A percentile compares a stretch with the other conserved stretches of the same genome.
phyloP scores from a whole-genome alignment of 1,140 invertebrate genomes.

The Tetragnatha versicolor region DNA sequence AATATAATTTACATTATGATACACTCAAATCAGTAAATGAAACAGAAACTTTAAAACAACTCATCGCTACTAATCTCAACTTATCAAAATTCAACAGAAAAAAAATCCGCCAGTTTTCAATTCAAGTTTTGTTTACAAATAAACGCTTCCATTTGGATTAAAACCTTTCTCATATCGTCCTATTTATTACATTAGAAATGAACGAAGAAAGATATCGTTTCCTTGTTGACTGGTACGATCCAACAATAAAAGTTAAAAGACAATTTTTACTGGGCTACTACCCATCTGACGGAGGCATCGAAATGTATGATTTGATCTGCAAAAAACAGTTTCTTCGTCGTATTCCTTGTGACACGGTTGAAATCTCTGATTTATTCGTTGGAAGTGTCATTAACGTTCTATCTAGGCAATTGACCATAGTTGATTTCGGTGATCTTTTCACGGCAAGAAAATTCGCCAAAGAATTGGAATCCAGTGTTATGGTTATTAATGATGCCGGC shows the following conservation, averaged over 20 bases:
- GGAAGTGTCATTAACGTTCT: constrained; percentile 79
- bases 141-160: too few species aligned
- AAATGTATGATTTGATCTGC: constrained; percentile 80
- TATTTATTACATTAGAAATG: constrained; percentile 6
- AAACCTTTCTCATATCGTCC: too few species aligned
- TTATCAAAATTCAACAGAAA: too few species aligned
- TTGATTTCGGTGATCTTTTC: constrained; percentile 76
- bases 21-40: too few species aligned
- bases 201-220: constrained; percentile 65
- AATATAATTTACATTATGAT: too few species aligned
- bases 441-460: constrained; percentile 46
- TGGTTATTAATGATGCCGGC: constrained; percentile 28
- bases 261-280: constrained; percentile 80
- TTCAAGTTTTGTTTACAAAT: too few species aligned
- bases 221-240: constrained; percentile 83
- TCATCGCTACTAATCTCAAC: too few species aligned
- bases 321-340: constrained; percentile 78
- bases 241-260: constrained; percentile 73
- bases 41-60: too few species aligned
- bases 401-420: constrained; percentile 78
- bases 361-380: constrained; percentile 76
- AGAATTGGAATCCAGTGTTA: constrained; percentile 20
- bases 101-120: too few species aligned
- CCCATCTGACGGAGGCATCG: constrained; percentile 75
- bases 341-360: constrained; percentile 74